phyloP scores from a whole-genome alignment of 2,888 invertebrate species.

The Leptopilina syphax region DNA sequence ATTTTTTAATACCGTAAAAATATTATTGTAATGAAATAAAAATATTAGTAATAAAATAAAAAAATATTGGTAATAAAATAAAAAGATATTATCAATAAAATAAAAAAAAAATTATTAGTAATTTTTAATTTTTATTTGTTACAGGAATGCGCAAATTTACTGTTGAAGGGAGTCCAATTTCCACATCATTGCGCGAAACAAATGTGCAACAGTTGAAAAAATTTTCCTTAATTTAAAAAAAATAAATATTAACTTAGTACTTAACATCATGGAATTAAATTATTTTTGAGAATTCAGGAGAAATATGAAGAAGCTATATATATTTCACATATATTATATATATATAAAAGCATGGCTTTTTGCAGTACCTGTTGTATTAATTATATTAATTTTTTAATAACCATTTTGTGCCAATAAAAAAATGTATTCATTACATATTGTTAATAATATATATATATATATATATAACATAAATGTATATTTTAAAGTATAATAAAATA shows the following conservation, averaged over 20 bases:
- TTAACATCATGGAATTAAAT: not conserved
- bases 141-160: constrained; percentile 12
- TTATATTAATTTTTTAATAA: not conserved
- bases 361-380: not conserved
- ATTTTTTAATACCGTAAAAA: too few relatives aligned
- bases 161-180: constrained; percentile 26
- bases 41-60: too few relatives aligned
- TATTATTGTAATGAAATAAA: too few relatives aligned
- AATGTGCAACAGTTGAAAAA: constrained; percentile 27
- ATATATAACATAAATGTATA: not conserved
- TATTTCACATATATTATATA: not conserved
- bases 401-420: not conserved
- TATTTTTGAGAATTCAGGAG: not conserved
- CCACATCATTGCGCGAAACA: constrained; percentile 24
- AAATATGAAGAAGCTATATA: not conserved
- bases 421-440: not conserved
- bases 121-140: not conserved
- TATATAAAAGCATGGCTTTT: not conserved
- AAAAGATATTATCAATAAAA: too few relatives aligned
- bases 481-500: constrained; percentile 21
- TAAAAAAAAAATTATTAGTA: too few relatives aligned
- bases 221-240: not conserved
- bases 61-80: too few relatives aligned
- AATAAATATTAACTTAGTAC: not conserved
- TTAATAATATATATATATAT: constrained; percentile 2